A percentile compares a stretch with the other conserved stretches of the same genome.
phyloP scores from a whole-genome alignment of 2,888 invertebrate species.

The Andrena dorsata region DNA sequence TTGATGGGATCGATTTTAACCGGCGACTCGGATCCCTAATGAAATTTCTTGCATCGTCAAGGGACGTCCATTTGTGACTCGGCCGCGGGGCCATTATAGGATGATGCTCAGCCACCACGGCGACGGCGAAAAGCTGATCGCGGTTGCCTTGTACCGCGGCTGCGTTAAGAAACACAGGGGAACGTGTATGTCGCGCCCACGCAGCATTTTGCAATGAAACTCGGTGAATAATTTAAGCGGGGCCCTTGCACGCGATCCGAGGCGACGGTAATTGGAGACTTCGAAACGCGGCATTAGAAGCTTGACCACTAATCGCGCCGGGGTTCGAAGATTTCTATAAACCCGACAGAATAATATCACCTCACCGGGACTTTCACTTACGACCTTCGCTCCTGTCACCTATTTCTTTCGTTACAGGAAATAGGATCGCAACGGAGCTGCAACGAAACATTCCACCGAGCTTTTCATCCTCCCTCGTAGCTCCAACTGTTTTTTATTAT shows the following conservation, averaged over 20 bases:
- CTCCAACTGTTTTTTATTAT: no score
- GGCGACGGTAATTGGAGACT: background rate
- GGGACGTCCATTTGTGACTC: conserved; percentile 14
- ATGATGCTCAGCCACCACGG: conserved; percentile 16
- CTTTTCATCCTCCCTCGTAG: no score
- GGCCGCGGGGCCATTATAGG: background rate
- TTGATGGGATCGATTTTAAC: conserved; percentile 42
- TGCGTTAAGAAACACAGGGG: conserved; percentile 23
- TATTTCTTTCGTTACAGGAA: no score
- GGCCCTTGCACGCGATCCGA: conserved; percentile 27
- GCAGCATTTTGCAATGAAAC: conserved; percentile 32
- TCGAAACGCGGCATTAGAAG: background rate
- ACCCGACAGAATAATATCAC: no score
- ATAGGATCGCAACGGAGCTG: no score
- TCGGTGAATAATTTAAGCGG: conserved; percentile 10
- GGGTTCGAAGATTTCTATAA: background rate
- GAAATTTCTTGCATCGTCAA: conserved; percentile 17
- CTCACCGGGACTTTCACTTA: no score
- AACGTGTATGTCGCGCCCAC: conserved; percentile 27
- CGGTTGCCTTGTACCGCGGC: conserved; percentile 16
- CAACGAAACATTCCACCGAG: no score
- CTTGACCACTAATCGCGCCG: background rate
- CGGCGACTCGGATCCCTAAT: conserved; percentile 5
- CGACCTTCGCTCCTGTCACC: no score
- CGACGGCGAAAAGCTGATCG: conserved; percentile 20